Conservation (phyloP, 2,888 invertebrate genomes). For the Synanthedon andrenaeformis region DNA sequence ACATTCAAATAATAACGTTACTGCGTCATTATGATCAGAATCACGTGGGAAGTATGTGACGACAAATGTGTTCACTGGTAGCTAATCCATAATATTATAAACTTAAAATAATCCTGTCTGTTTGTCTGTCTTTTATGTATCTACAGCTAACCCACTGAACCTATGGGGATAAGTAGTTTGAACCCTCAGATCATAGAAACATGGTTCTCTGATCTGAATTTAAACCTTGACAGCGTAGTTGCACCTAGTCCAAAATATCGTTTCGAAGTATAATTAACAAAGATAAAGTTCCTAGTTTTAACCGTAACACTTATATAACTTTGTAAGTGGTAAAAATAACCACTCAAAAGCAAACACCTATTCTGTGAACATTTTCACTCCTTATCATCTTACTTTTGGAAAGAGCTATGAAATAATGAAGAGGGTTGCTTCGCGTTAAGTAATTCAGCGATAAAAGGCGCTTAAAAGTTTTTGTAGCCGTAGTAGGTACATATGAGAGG, state of each 20-base stretch:
- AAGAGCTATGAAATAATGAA: constrained; percentile 18
- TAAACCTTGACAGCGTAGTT: too few species aligned
- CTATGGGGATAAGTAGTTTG: too few species aligned
- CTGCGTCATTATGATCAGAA: constrained; percentile 1
- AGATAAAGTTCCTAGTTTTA: too few species aligned
- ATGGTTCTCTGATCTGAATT: too few species aligned
- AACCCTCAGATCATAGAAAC: too few species aligned
- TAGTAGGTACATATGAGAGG: too few species aligned
- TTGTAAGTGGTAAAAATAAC: constrained; percentile 28
- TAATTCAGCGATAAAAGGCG: neutral
- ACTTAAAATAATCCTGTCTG: neutral
- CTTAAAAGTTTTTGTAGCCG: neutral
- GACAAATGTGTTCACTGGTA: neutral
- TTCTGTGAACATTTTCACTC: constrained; percentile 48
- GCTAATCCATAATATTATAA: neutral
- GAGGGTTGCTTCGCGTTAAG: constrained; percentile 9
- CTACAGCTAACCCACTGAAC: too few species aligned
- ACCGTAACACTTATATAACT: too few species aligned
- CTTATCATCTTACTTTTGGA: constrained; percentile 23
- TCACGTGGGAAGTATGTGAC: neutral
- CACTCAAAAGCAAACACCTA: constrained; percentile 30
- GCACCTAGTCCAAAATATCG: too few species aligned
- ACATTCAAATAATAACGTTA: constrained; percentile 3
- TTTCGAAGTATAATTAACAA: too few species aligned
- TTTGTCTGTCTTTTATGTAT: too few species aligned